Conservation (phyloP, 2,888 invertebrate genomes). For the Oligia strigilis region DNA sequence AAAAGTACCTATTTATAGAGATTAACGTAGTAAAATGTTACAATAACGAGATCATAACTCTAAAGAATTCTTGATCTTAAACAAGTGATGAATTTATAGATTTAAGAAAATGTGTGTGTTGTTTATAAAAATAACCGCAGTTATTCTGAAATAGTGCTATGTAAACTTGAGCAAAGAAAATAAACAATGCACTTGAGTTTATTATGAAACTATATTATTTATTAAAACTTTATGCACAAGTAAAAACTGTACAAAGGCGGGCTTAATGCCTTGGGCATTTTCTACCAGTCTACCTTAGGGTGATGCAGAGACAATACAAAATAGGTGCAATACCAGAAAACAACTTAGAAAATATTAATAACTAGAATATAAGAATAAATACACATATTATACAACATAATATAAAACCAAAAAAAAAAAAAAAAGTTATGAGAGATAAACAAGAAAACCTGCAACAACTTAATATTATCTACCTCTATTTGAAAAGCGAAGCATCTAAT, state of each 20-base stretch:
- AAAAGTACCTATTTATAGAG: conserved; percentile 5
- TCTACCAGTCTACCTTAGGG: too few species aligned
- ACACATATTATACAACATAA: too few species aligned
- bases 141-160: neutral
- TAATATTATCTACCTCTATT: neutral
- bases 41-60: conserved; percentile 1
- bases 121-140: neutral
- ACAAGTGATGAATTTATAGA: neutral
- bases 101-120: neutral
- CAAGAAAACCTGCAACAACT: too few species aligned
- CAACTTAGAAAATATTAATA: too few species aligned
- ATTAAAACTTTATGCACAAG: too few species aligned
- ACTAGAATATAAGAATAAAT: too few species aligned
- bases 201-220: neutral
- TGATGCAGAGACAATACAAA: too few species aligned
- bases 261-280: too few species aligned
- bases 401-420: too few species aligned
- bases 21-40: neutral
- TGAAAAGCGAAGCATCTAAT: neutral
- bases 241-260: too few species aligned
- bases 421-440: too few species aligned
- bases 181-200: neutral
- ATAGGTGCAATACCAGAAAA: too few species aligned
- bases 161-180: neutral
- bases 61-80: neutral